Percentiles rank a stretch among this genome's conserved stretches.
Conservation (phyloP, 30 jellyfish, hydroid and myxozoan genomes). For the Catostylus mosaicus region DNA sequence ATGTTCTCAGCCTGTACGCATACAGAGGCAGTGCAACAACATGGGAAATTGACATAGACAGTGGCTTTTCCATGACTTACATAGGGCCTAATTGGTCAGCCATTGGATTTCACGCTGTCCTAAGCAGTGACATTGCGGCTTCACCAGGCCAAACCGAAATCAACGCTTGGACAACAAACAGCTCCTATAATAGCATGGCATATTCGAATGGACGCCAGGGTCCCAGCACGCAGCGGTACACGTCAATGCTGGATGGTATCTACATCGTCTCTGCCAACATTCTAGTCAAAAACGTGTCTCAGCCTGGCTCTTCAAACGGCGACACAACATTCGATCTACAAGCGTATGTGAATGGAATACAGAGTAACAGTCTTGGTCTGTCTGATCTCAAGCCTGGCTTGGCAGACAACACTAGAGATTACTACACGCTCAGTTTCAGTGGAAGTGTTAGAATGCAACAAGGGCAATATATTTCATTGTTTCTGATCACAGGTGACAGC, state of each 20-base stretch:
- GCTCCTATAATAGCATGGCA: slow-evolving; percentile 18
- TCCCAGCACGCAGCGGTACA: slow-evolving; percentile 38
- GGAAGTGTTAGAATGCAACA: slow-evolving; percentile 63
- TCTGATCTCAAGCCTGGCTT: slow-evolving; percentile 13
- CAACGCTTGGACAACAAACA: slow-evolving; percentile 48
- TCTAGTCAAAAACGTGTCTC: slow-evolving; percentile 41
- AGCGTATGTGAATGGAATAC: slow-evolving; percentile 61
- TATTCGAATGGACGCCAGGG: slow-evolving; percentile 48
- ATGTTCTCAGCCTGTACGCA: slow-evolving; percentile 55
- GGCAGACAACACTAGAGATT: slow-evolving; percentile 26
- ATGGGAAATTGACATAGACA: slow-evolving; percentile 49
- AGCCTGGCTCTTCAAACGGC: slow-evolving; percentile 41
- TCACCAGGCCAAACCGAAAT: slow-evolving; percentile 30
- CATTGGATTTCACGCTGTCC: slow-evolving; percentile 84
- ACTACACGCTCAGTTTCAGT: slow-evolving; percentile 63
- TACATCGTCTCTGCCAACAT: slow-evolving; percentile 84
- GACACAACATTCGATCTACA: slow-evolving; percentile 20
- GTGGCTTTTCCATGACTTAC: slow-evolving; percentile 79
- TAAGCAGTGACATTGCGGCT: slow-evolving; percentile 11
- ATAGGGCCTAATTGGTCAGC: slow-evolving; percentile 94
- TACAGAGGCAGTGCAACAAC: slow-evolving; percentile 30
- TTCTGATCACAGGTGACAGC: slow-evolving; percentile 13
- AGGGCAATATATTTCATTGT: slow-evolving; percentile 64
- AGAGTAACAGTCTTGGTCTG: slow-evolving; percentile 65
- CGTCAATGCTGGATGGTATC: slow-evolving; percentile 50